Conservation (phyloP, 2,113 vertebrate genomes). For the Catharus bicknelli region DNA sequence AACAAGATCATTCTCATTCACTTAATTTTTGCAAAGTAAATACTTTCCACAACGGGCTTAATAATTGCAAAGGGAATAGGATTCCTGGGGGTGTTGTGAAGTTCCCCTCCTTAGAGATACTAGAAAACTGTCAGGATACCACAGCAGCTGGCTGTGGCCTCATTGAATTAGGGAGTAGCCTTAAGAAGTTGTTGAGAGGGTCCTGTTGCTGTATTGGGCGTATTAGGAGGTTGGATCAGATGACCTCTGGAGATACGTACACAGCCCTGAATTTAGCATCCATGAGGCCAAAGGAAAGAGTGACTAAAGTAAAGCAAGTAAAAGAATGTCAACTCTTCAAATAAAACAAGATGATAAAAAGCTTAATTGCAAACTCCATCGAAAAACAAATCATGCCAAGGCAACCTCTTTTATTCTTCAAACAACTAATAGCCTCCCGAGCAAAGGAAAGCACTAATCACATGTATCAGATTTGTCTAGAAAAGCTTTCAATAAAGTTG, state of each 20-base stretch:
- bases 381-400: not conserved
- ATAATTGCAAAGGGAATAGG: not conserved
- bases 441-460: not conserved
- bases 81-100: not conserved
- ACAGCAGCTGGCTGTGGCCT: not conserved
- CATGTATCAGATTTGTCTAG: accelerated
- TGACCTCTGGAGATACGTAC: accelerated
- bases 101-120: not conserved
- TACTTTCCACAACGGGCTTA: not conserved
- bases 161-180: not conserved
- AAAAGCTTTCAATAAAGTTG: not conserved
- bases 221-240: not conserved
- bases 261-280: not conserved
- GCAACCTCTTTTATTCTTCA: not conserved
- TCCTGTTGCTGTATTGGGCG: not conserved
- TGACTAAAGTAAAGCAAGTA: not conserved
- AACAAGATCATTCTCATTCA: not conserved
- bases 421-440: not conserved
- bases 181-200: not conserved
- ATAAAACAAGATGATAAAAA: not conserved
- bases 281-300: not conserved
- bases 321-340: not conserved
- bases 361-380: not conserved
- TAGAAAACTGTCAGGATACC: not conserved
- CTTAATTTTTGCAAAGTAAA: not conserved